Evolutionary conservation across 2,797 vertebrate species (phyloP), one percentile per base, ranked within the genome.

Genomic region (Hippocampus kuda): DNA sequence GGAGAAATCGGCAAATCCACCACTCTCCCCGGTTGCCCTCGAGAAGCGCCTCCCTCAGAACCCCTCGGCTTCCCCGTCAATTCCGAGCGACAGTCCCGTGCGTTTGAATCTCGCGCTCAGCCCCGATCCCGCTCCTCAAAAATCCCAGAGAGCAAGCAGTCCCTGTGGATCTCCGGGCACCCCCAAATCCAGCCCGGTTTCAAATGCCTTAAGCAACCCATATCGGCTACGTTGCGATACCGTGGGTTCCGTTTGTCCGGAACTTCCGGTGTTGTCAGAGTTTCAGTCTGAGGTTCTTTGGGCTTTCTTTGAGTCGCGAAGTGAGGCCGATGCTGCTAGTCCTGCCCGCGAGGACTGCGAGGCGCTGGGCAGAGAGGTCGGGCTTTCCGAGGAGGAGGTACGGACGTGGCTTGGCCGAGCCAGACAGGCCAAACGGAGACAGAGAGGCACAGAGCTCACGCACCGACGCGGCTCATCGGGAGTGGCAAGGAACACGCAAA

Each of bases 231-330:
- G 26, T 67, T 77, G 73, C 75, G 78, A 73, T 56, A 75, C 75
- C 64, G 66, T 68, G 62, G 76, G 49, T 56, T 74, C 80, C 10
- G 11, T 79, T 48, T 74, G 77, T 72, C 73, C 79, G 56, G 88
- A 89, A 65, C 76, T 87, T 73, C 88, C 88, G 64, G 68, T 79
- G 7, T 83, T 92, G 62, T 88, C 90, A 0, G 92, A 92, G 81
- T 92, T 92, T 73, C 92, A 92, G 83, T 87, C 88, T 0, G 90
- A 92, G 83, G 90, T 92, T 71, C 88, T 92, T 61, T 90, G 86
- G 88, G 92, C 91, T 0, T 92, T 92, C 71, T 86, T 93, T 44
- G 91, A 92, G 80, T 92, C 91, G 0, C 86, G 90, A 18, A 90
- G 90, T 65, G 90, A 91, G 76, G 86, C 89, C 2, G 90, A 92